Percentiles rank a stretch among this genome's conserved stretches.
phyloP scores from a whole-genome alignment of 2,113 vertebrate species.

The Elachura formosa region DNA sequence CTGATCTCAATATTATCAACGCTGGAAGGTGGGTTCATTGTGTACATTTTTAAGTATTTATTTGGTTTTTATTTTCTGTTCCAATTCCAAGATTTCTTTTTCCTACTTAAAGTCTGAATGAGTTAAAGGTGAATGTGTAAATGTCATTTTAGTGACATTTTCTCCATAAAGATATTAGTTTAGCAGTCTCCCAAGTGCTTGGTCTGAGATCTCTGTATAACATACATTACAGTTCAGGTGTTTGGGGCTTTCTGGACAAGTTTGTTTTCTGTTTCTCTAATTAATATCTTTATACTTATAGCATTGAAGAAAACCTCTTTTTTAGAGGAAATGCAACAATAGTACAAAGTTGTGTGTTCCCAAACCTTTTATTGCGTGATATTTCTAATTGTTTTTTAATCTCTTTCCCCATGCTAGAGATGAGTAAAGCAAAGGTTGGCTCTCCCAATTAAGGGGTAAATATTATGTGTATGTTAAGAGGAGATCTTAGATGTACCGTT shows the following conservation, averaged over 20 bases:
- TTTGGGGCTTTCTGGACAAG: background rate
- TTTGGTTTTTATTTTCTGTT: background rate
- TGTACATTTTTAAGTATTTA: background rate
- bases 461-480: no score
- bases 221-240: background rate
- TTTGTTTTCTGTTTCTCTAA: background rate
- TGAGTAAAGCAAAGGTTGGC: no score
- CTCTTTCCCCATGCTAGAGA: background rate
- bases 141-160: background rate
- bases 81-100: background rate
- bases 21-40: constrained; percentile 85
- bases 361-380: background rate
- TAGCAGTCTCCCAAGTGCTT: background rate
- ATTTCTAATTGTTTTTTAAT: background rate
- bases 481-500: no score
- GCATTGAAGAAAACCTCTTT: background rate
- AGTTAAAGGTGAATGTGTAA: background rate
- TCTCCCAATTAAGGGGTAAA: no score
- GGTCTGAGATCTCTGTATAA: background rate
- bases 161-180: background rate
- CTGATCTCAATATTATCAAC: constrained; percentile 85
- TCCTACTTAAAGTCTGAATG: background rate
- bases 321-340: background rate
- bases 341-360: background rate
- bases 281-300: background rate